A percentile compares a stretch with the other conserved stretches of the same genome.
phyloP scores from a whole-genome alignment of 2,797 vertebrate genomes.

The Leptatherina wallacei region DNA sequence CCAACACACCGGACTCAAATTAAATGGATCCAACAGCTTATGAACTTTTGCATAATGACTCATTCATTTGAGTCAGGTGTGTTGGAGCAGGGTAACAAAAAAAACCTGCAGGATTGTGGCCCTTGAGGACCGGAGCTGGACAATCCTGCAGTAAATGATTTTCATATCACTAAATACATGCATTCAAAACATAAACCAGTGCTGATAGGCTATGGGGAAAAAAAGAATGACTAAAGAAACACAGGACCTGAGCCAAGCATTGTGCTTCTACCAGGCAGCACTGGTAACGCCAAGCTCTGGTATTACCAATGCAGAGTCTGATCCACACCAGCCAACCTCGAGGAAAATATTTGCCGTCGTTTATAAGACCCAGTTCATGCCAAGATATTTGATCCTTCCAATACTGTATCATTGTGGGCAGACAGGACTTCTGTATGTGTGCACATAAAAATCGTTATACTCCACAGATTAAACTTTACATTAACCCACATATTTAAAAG shows the following conservation, averaged over 20 bases:
- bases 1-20: no score
- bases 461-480: constrained; percentile 18
- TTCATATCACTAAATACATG: neutral
- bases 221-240: constrained; percentile 15
- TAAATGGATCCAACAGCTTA: no score
- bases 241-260: constrained; percentile 14
- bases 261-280: constrained; percentile 36
- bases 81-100: no score
- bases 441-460: constrained; percentile 5
- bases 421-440: constrained; percentile 28
- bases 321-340: constrained; percentile 32
- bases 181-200: constrained; percentile 4
- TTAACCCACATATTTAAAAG: neutral
- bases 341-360: constrained; percentile 35
- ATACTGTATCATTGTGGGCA: constrained; percentile 44
- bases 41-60: no score
- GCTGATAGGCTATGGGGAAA: constrained; percentile 1
- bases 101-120: no score
- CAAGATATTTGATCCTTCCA: constrained; percentile 57
- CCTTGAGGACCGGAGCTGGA: no score
- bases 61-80: no score
- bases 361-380: constrained; percentile 30
- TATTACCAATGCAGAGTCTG: constrained; percentile 23
- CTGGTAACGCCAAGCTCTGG: constrained; percentile 19
- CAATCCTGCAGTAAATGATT: constrained; percentile 15